Conservation (phyloP, 2,888 invertebrate species). For the Marasmarcha lunaedactyla region DNA sequence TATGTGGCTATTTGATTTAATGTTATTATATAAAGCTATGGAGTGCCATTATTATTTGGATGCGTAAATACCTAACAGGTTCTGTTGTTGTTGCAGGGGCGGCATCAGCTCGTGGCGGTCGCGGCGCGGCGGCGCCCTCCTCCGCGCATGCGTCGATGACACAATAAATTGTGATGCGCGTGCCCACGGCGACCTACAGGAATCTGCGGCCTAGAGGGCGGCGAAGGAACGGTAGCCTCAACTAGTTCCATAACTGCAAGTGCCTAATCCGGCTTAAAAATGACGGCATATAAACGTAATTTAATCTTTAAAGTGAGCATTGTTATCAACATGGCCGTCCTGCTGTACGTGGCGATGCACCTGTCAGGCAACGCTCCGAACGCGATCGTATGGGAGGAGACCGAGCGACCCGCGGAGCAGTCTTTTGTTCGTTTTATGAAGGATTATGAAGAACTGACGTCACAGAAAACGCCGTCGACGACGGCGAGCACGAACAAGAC, state of each 20-base stretch:
- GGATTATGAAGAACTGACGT: constrained; percentile 43
- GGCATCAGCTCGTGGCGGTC: constrained; percentile 34
- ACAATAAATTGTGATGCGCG: constrained; percentile 68
- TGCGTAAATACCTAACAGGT: too few species aligned
- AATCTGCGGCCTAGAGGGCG: constrained; percentile 69
- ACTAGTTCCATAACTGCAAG: constrained; percentile 46
- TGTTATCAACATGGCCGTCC: constrained; percentile 78
- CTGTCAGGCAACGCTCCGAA: constrained; percentile 40
- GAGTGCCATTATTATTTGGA: too few species aligned
- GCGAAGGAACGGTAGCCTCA: constrained; percentile 52
- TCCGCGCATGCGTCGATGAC: constrained; percentile 49
- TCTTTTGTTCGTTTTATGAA: constrained; percentile 27
- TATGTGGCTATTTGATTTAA: too few species aligned
- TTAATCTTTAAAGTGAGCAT: constrained; percentile 81
- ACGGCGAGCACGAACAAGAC: constrained; percentile 48
- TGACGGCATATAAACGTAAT: constrained; percentile 71
- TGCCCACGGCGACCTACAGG: constrained; percentile 58
- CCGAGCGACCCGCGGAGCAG: constrained; percentile 40
- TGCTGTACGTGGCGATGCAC: constrained; percentile 79
- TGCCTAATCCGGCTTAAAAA: constrained; percentile 47
- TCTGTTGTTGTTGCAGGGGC: constrained; percentile 41
- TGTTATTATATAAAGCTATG: too few species aligned
- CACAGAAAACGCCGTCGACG: constrained; percentile 53
- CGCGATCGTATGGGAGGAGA: constrained; percentile 51
- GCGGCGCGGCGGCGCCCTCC: constrained; percentile 42